Base-by-base conservation (phyloP, 2,113 vertebrate genomes). In the Pitta sordida region DNA sequence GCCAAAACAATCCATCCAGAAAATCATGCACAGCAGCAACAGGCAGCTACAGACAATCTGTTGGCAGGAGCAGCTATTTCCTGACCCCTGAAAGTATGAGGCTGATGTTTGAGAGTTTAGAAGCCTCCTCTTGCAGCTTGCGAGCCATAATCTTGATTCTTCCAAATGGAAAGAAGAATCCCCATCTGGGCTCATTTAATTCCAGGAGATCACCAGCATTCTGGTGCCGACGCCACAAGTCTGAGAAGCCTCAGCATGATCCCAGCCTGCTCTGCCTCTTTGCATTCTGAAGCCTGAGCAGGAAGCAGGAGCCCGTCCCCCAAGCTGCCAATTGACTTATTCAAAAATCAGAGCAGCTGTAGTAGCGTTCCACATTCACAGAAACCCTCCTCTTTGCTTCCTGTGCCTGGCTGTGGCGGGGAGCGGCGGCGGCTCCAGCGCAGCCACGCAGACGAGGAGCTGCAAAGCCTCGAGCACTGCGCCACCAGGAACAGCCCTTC, bases 301-400 rank as follows among this genome's bases (percentile, higher is more conserved):
- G 93, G 89, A 92, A 94, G 84, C n/a, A 2, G 78, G 41, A 92
- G 77, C 67, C 68, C 4, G 77, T 92, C 81, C 78, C 87, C 79
- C 74, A 21, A n/a, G 82, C 86, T 93, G 81, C 67, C 80, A 62
- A 83, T 69, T 83, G 67, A 89, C 75, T 93, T 71, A 65, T 74
- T 92, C 46, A 88, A 52, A 92, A 90, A 80, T 20, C 12, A 8
- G 73, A 93, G 91, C 91, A 86, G 94, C 92, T 91, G 78, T 43
- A 80, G 77, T 78, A 80, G 88, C 64, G 88, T 19, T 93, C 79
- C 73, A 94, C 63, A 51, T 34, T 64, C 37, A 32, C 55, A 88
- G 87, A 65, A 94, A 18, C 44, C 77, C 90, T 95, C 67, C 83
- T 83, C 67, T 60, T 10, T 0, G 18, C 81, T 89, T 9, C 75